A percentile compares a stretch with the other conserved stretches of the same genome.
Conservation (phyloP, 2,888 invertebrate species). For the Villa cingulata region DNA sequence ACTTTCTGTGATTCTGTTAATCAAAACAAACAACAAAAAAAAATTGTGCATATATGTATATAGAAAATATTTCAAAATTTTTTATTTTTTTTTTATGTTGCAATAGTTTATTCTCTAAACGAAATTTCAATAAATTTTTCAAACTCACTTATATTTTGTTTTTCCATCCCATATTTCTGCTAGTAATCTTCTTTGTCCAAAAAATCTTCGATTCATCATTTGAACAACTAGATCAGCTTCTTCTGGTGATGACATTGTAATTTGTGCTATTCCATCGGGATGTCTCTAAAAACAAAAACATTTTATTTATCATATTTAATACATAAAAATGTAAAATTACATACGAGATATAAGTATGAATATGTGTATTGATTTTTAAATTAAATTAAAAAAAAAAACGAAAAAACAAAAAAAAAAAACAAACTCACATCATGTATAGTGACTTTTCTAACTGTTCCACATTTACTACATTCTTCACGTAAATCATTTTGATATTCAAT, state of each 20-base stretch:
- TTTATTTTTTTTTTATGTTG: too few relatives aligned
- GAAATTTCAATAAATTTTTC: background rate
- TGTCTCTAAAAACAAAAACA: slow-evolving; percentile 47
- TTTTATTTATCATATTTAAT: too few relatives aligned
- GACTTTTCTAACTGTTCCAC: slow-evolving; percentile 85
- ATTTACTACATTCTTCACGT: slow-evolving; percentile 75
- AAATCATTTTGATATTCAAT: slow-evolving; percentile 85
- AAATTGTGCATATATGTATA: background rate
- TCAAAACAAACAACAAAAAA: slow-evolving; percentile 3
- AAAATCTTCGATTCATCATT: slow-evolving; percentile 79
- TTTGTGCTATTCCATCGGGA: slow-evolving; percentile 86
- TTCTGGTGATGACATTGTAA: slow-evolving; percentile 79
- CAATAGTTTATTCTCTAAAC: background rate
- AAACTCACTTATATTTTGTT: slow-evolving; percentile 64
- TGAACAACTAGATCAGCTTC: slow-evolving; percentile 82
- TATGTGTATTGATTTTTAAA: too few relatives aligned
- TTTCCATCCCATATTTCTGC: slow-evolving; percentile 93
- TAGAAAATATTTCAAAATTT: too few relatives aligned
- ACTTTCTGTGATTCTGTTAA: slow-evolving; percentile 66
- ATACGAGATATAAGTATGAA: too few relatives aligned
- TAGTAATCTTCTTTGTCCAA: slow-evolving; percentile 69
- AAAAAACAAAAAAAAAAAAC: background rate
- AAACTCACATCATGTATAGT: slow-evolving; percentile 72
- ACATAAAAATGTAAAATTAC: too few relatives aligned
- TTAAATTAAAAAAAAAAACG: background rate